Evolutionary conservation across 1,140 invertebrate species (phyloP).

Genomic region (fruit fly (Drosophila melanogaster)): Release_6_plus_ISO1_MT NT_033777.3:26418001-26418500

Average conservation of each 20-base stretch:
- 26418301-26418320: conserved; percentile 12
- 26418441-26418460: conserved; percentile 52
- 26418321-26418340: conserved; percentile 28
- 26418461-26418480: conserved; percentile 25
- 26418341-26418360: conserved; percentile 43
- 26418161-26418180: no score
- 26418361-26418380: conserved; percentile 2
- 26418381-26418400: conserved; percentile 27
- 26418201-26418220: no score
- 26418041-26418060: conserved; percentile 26
- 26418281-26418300: conserved; percentile 14
- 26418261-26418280: not conserved
- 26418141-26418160: not conserved
- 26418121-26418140: not conserved
- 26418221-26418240: no score
- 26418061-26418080: not conserved
- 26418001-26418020: conserved; percentile 53
- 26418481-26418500: conserved; percentile 33
- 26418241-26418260: conserved; percentile 1
- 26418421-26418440: conserved; percentile 68
- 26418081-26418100: not conserved
- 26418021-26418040: conserved; percentile 50
- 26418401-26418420: conserved; percentile 59
- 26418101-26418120: no score
- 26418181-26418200: no score